A percentile compares a stretch with the other conserved stretches of the same genome.
These are phyloP conservation scores for Smittia aterrima DNA, from an alignment of 2,888 invertebrate species.

Conservation along the genomic window DNA sequence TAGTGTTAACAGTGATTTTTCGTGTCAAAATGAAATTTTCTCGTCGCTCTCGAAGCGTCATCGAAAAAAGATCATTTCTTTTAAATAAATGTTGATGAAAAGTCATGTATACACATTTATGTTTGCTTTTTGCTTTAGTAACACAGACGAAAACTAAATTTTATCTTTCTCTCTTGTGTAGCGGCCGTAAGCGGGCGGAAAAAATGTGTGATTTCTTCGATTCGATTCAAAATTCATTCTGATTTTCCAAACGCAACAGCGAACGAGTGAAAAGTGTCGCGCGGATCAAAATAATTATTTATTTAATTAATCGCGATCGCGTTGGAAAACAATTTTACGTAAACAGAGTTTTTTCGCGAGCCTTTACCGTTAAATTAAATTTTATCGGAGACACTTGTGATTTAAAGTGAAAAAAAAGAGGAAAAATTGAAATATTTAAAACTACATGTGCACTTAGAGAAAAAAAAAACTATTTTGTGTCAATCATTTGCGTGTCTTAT, in stretches of 20 bases:
- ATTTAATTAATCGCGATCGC: background rate
- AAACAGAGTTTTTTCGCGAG: background rate
- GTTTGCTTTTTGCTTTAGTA: background rate
- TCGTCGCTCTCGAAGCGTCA: background rate
- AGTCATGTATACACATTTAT: constrained; percentile 3
- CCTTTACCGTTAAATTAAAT: background rate
- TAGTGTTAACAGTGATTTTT: background rate
- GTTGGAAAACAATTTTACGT: background rate
- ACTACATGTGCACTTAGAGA: background rate
- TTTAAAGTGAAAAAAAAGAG: background rate
- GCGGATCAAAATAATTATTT: constrained; percentile 6
- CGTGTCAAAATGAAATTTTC: background rate
- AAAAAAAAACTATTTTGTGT: background rate
- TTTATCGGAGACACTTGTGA: background rate
- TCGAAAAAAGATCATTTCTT: background rate
- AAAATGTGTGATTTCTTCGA: constrained; percentile 34
- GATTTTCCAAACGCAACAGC: constrained; percentile 34
- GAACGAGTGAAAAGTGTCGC: background rate
- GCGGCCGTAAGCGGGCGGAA: background rate
- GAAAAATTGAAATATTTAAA: background rate
- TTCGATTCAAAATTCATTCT: constrained; percentile 28
- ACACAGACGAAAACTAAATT: constrained; percentile 15
- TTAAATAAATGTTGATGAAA: constrained; percentile 26
- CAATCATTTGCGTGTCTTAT: background rate
- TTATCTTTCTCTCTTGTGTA: constrained; percentile 20